A percentile compares a stretch with the other conserved stretches of the same genome.
Evolutionary conservation across 2,888 invertebrate genomes (phyloP).

Genomic region (Odontocolon sp.): DNA sequence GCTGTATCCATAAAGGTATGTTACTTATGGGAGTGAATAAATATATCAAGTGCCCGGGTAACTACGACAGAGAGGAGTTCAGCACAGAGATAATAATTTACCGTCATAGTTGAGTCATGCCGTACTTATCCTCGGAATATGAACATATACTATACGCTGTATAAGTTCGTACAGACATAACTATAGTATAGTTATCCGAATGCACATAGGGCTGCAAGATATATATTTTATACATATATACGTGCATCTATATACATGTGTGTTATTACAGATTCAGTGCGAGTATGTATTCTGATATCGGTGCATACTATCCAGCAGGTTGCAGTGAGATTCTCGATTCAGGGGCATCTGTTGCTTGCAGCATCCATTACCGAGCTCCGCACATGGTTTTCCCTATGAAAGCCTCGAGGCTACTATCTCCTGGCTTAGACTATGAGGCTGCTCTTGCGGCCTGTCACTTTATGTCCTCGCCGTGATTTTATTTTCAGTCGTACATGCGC

Average conservation of each 20-base stretch:
- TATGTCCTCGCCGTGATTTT: conserved; percentile 66
- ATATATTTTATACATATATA: conserved; percentile 23
- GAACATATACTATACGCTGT: background rate
- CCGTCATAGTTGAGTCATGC: conserved; percentile 56
- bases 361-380: conserved; percentile 40
- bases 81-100: conserved; percentile 49
- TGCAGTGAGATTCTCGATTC: conserved; percentile 38
- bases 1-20: background rate
- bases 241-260: no score
- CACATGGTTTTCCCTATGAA: conserved; percentile 32
- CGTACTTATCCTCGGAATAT: conserved; percentile 46
- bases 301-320: background rate
- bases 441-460: conserved; percentile 63
- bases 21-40: conserved; percentile 51
- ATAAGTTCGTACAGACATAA: conserved; percentile 24
- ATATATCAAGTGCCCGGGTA: conserved; percentile 50
- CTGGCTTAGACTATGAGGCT: background rate
- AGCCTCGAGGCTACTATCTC: conserved; percentile 31
- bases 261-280: background rate
- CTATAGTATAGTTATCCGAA: background rate
- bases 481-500: conserved; percentile 63
- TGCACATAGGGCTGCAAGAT: background rate
- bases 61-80: conserved; percentile 10
- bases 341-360: conserved; percentile 33
- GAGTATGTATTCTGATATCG: background rate